These are phyloP conservation scores for Andrena hattorfiana DNA, from an alignment of 2,888 invertebrate genomes.

Conservation along the genomic window DNA sequence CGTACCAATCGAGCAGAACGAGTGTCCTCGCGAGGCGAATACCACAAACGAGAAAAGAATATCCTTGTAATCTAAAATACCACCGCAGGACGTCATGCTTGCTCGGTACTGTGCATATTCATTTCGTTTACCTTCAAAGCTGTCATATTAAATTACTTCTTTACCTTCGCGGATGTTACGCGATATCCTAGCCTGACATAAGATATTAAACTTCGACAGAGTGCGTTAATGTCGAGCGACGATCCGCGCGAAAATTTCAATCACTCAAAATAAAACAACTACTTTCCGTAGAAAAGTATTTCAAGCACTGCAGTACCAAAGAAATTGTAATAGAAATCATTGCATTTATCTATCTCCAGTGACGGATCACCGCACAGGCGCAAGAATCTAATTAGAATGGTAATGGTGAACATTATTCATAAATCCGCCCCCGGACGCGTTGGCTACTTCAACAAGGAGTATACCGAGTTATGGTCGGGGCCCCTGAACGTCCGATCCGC, in stretches of 20 bases:
- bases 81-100: background rate
- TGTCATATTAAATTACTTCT: conserved; percentile 51
- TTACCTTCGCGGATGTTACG: conserved; percentile 47
- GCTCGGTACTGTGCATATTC: conserved; percentile 10
- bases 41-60: background rate
- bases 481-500: background rate
- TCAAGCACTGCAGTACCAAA: background rate
- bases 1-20: no score
- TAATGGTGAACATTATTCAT: no score
- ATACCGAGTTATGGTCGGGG: no score
- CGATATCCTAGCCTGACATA: conserved; percentile 36
- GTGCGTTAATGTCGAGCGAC: background rate
- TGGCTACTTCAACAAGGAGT: no score
- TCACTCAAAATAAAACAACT: background rate
- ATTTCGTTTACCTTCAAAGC: conserved; percentile 49
- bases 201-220: conserved; percentile 38
- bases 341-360: no score
- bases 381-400: no score
- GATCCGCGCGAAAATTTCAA: background rate
- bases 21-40: background rate
- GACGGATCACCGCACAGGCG: no score
- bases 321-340: background rate
- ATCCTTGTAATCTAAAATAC: conserved; percentile 1
- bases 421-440: no score
- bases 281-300: background rate